A percentile compares a stretch with the other conserved stretches of the same genome.
These are phyloP conservation scores for Zenarchopterus dispar DNA, from an alignment of 2,797 vertebrate genomes.

Conservation along the genomic window DNA sequence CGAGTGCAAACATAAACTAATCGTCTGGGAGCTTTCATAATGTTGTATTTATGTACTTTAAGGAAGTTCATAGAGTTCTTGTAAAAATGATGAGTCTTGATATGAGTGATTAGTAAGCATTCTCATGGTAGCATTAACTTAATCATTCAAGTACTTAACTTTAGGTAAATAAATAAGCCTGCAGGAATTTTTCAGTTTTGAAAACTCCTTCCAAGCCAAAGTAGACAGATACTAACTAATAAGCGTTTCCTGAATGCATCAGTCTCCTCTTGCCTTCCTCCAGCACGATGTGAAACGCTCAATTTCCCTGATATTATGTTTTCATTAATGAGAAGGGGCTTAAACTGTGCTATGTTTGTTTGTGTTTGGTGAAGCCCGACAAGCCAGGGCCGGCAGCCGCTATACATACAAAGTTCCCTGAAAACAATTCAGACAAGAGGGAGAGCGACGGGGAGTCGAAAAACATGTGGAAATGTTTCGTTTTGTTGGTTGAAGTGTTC, in stretches of 20 bases:
- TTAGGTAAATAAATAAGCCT: not conserved
- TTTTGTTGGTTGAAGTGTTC: too few species aligned
- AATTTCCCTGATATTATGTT: slow-evolving; percentile 72
- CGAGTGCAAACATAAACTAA: not conserved
- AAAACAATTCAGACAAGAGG: slow-evolving; percentile 26
- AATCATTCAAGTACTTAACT: not conserved
- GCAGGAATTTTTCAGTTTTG: not conserved
- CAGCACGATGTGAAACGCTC: slow-evolving; percentile 33
- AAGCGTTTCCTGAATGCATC: slow-evolving; percentile 12
- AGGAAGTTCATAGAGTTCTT: not conserved
- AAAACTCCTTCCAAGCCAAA: slow-evolving; percentile 9
- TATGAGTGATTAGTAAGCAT: not conserved
- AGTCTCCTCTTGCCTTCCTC: slow-evolving; percentile 31
- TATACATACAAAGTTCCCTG: slow-evolving; percentile 10
- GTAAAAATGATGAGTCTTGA: not conserved
- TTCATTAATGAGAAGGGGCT: slow-evolving; percentile 66
- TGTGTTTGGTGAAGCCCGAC: slow-evolving; percentile 30
- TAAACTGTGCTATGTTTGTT: slow-evolving; percentile 54
- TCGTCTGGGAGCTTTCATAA: not conserved
- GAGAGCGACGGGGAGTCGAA: not conserved
- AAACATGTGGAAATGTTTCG: too few species aligned
- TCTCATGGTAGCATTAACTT: not conserved
- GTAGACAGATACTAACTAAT: slow-evolving; percentile 23
- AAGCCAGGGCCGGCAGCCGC: slow-evolving; percentile 16
- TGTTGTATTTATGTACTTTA: not conserved